A percentile compares a stretch with the other conserved stretches of the same genome.
Conservation (phyloP, 2,797 vertebrate species). For the Sebastes taczanowskii region DNA sequence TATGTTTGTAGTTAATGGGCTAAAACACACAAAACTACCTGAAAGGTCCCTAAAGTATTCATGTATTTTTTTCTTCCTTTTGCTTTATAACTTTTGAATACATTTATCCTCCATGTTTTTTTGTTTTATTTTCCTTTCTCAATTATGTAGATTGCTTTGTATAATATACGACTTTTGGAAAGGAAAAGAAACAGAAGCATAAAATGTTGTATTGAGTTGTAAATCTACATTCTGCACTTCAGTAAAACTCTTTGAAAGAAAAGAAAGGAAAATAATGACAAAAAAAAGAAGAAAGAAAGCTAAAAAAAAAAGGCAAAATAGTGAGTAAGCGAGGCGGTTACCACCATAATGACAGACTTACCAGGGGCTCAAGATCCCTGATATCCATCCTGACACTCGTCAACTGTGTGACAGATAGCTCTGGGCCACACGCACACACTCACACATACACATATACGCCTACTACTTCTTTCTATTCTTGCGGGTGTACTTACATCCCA, state of each 20-base stretch:
- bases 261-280: not conserved
- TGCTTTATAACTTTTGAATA: not conserved
- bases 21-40: not conserved
- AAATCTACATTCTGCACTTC: not conserved
- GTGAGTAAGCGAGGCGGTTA: conserved; percentile 24
- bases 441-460: not conserved
- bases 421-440: conserved; percentile 28
- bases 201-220: not conserved
- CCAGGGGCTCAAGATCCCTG: conserved; percentile 55
- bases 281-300: not conserved
- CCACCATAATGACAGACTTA: conserved; percentile 61
- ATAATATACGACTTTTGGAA: not conserved
- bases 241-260: conserved; percentile 9
- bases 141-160: conserved; percentile 5
- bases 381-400: conserved; percentile 65
- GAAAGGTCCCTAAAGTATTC: not conserved
- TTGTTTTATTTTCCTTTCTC: not conserved
- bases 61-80: not conserved
- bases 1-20: not conserved
- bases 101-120: not conserved
- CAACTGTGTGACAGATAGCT: conserved; percentile 64
- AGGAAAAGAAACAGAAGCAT: not conserved
- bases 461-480: conserved; percentile 45
- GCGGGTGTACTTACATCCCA: conserved; percentile 46
- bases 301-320: conserved; percentile 18